A percentile compares a stretch with the other conserved stretches of the same genome.
phyloP scores from a whole-genome alignment of 2,113 vertebrate species.

The Microtus pennsylvanicus region DNA sequence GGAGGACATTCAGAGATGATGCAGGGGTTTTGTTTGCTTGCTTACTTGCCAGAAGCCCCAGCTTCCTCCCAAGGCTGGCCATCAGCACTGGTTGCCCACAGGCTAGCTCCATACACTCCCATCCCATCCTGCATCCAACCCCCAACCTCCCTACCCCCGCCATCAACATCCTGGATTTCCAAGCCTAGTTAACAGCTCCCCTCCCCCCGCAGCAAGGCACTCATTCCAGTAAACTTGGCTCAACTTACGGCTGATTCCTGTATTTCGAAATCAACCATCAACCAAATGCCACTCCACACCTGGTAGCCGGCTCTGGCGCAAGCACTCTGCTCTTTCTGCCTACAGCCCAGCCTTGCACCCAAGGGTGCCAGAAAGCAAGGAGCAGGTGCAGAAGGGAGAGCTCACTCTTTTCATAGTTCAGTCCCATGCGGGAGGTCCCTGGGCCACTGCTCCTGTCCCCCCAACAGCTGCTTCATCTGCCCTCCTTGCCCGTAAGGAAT shows the following conservation, averaged over 20 bases:
- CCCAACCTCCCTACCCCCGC: too few relatives aligned
- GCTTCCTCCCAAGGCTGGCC: not conserved
- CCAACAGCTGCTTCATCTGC: rapidly evolving
- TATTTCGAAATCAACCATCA: not conserved
- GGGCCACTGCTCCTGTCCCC: not conserved
- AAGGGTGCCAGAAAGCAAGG: not conserved
- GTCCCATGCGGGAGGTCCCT: rapidly evolving
- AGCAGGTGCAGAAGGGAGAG: not conserved
- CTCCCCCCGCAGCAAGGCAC: not conserved
- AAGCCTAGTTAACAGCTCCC: not conserved
- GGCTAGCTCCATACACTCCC: not conserved
- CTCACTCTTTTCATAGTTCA: not conserved
- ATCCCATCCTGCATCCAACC: too few relatives aligned
- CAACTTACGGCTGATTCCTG: not conserved
- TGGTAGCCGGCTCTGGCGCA: not conserved
- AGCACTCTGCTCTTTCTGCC: not conserved
- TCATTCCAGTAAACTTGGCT: not conserved
- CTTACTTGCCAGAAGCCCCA: not conserved
- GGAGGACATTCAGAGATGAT: not conserved
- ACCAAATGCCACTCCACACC: too few relatives aligned
- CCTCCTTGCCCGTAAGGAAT: not conserved
- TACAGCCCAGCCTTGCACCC: not conserved
- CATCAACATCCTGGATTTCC: not conserved
- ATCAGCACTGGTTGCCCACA: rapidly evolving
- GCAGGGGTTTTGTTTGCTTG: not conserved